Percentiles rank a stretch among this genome's conserved stretches.
Evolutionary conservation across 1,140 invertebrate species (phyloP).

Genomic region (Drosophila burlai): DNA sequence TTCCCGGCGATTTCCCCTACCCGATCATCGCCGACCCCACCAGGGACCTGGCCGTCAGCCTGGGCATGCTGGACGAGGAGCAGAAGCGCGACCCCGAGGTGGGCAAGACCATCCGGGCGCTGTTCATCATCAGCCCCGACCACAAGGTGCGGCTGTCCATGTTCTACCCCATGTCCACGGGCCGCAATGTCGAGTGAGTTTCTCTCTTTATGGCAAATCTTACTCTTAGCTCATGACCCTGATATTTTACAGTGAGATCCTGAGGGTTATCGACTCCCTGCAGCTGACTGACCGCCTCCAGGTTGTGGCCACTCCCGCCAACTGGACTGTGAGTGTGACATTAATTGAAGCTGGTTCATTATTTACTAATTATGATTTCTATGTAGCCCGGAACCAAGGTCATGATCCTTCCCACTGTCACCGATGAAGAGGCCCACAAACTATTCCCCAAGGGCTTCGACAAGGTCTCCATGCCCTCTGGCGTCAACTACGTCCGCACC

Average conservation of each 20-base stretch:
- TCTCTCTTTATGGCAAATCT: neutral
- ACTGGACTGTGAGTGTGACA: conserved; percentile 90
- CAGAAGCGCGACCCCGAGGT: conserved; percentile 90
- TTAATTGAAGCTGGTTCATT: neutral
- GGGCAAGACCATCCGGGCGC: conserved; percentile 92
- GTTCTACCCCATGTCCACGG: conserved; percentile 96
- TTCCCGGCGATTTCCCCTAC: conserved; percentile 91
- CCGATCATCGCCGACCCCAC: conserved; percentile 95
- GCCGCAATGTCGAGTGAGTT: conserved; percentile 95
- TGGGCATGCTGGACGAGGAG: conserved; percentile 95
- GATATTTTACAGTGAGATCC: conserved; percentile 91
- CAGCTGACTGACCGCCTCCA: conserved; percentile 91
- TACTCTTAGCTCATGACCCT: neutral
- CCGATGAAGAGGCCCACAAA: conserved; percentile 89
- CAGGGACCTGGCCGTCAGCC: conserved; percentile 90
- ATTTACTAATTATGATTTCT: neutral
- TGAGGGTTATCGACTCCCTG: conserved; percentile 94
- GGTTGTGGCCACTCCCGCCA: conserved; percentile 93
- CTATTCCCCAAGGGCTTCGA: conserved; percentile 91
- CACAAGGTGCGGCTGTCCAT: conserved; percentile 93
- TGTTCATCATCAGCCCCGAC: conserved; percentile 95
- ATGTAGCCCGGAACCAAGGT: conserved; percentile 90
- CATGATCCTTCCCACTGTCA: conserved; percentile 92
- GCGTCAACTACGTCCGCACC: conserved; percentile 92
- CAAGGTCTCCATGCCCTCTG: conserved; percentile 90